Percentiles rank a stretch among this genome's conserved stretches.
phyloP scores from a whole-genome alignment of 2,113 vertebrate species.

The Ancistrus triradiatus region DNA sequence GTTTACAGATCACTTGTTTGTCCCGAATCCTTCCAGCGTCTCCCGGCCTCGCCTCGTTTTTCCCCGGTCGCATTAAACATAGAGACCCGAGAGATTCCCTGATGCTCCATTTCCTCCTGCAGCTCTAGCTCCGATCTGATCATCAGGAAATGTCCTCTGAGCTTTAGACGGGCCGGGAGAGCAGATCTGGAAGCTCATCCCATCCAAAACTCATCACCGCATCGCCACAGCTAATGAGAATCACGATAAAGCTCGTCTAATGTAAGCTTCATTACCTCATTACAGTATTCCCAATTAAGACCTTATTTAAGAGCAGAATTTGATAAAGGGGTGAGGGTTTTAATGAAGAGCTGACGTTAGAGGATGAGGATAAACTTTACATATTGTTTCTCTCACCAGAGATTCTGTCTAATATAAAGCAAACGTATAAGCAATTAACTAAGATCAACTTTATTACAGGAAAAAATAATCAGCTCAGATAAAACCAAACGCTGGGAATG shows the following conservation, averaged over 20 bases:
- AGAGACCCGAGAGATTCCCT: background rate
- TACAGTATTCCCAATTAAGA: constrained; percentile 1
- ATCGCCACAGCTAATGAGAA: constrained; percentile 60
- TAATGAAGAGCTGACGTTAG: too few relatives aligned
- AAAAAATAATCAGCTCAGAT: too few relatives aligned
- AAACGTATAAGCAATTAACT: too few relatives aligned
- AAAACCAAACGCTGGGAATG: too few relatives aligned
- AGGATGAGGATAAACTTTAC: too few relatives aligned
- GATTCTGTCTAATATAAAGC: too few relatives aligned
- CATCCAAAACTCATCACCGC: constrained; percentile 56
- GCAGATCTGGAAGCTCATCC: constrained; percentile 17
- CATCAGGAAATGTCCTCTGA: constrained; percentile 17
- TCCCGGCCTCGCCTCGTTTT: background rate
- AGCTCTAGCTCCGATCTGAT: background rate
- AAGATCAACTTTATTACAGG: too few relatives aligned
- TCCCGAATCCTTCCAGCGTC: background rate
- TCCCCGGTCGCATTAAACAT: background rate
- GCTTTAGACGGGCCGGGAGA: constrained; percentile 10
- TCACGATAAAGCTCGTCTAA: constrained; percentile 44
- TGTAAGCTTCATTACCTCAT: constrained; percentile 36
- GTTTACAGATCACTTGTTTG: background rate
- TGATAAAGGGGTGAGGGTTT: too few relatives aligned
- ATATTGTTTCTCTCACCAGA: too few relatives aligned
- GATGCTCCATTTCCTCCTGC: constrained; percentile 24
- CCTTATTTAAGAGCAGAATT: too few relatives aligned